Evolutionary conservation across 1,140 invertebrate species (phyloP), one percentile per base, ranked within the genome.

Genomic region (Rhagoletis zephyria): DNA sequence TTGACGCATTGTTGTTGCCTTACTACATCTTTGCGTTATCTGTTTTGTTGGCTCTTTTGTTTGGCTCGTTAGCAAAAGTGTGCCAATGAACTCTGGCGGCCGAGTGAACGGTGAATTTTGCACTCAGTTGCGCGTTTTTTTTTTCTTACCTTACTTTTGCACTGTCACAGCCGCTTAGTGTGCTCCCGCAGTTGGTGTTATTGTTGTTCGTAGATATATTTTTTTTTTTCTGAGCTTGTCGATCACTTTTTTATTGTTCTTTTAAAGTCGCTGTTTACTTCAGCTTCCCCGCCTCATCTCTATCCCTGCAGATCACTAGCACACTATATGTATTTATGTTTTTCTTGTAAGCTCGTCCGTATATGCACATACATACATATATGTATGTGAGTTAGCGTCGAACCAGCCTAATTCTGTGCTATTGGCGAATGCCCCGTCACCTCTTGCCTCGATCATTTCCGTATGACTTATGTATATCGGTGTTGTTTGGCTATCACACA

Each of bases 81-180:
- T 88, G 88, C 87, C 88, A 88, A 88, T 86, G 88, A 88, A 88
- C 88, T 88, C 64, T 61, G 81, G 59, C 88, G 88, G 85, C 88
- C 88, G 88, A 88, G 88, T 88, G 87, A 87, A 87, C 88, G 88
- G 85, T 81, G 85, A 87, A 87, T 67, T 87, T 87, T 70, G 51
- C 65, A 65, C 60, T 65, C 45, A 56, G 42, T 19, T 30, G 30
- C 30, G 30, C 30, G 30, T 30, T 30, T 45, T 30, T 59, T 85
- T 56, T 85, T 19, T 60, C 74, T 56, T 81, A 56, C 19, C 74
- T 64, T n/a, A 59, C 86, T 87, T 45, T 56, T 60, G 16, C 63
- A 51, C 63, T 86, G 85, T 61, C 56, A 42, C 56, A 10, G 30
- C 60, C 42, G 81, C 42, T 60, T 2, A 60, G 56, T 85, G n/a